Percentiles rank a stretch among this genome's conserved stretches.
Evolutionary conservation across 2,888 invertebrate species (phyloP).

Genomic region (Meteorus colon): DNA sequence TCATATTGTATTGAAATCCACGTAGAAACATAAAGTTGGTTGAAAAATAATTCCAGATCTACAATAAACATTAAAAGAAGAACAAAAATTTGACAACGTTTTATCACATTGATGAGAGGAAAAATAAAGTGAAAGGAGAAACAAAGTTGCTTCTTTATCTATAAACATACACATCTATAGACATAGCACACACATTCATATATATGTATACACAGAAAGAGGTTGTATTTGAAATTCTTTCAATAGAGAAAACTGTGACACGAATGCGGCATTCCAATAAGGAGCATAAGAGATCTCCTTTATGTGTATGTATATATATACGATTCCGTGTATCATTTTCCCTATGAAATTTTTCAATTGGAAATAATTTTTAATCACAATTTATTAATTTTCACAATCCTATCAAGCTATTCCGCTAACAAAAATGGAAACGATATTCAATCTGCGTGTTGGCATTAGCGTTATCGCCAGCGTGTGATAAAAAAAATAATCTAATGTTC

Average conservation of each 20-base stretch:
- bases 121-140: constrained; percentile 10
- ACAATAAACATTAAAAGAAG: background rate
- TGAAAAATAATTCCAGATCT: background rate
- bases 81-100: background rate
- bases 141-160: background rate
- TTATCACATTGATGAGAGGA: background rate
- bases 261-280: constrained; percentile 58
- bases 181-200: background rate
- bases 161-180: background rate
- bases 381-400: background rate
- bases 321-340: constrained; percentile 6
- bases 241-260: constrained; percentile 66
- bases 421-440: background rate
- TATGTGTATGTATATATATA: background rate
- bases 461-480: background rate
- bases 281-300: constrained; percentile 26
- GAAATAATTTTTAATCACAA: background rate
- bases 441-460: background rate
- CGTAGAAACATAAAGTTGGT: background rate
- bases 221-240: constrained; percentile 59
- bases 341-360: background rate
- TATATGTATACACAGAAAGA: background rate
- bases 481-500: background rate
- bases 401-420: background rate
- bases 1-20: background rate